Base-by-base conservation (phyloP, 2,888 invertebrate species). In the Exocentrus adspersus region DNA sequence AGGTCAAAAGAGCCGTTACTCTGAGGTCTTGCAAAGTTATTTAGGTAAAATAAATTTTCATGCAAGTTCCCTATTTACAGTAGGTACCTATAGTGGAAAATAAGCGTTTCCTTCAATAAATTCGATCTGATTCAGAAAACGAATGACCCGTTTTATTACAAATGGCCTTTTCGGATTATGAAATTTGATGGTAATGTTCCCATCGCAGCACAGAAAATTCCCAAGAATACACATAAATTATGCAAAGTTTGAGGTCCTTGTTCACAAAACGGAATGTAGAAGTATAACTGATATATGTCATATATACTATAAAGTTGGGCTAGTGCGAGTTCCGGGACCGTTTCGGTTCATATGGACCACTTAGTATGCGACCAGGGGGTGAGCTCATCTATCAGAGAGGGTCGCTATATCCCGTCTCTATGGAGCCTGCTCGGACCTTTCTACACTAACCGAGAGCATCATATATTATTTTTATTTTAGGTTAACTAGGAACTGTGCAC, bases 201-300 rank as follows among this genome's bases (percentile, higher is more conserved):
- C 46, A 28, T 48, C 59, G 28, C 19, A 32, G 12, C 28, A 59
- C 58, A 63, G 53, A 52, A 53, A 62, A 63, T 63, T 52, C 30
- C 52, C 42, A 59, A 59, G 63, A 52, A 58, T 63, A 51, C 45
- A 59, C 63, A 63, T 63, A 63, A 63, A 59, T 63, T 63, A 63
- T 63, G 63, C 41, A 62, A 45, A 62, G 48, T 62, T 42, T 41
- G n/a, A 24, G 42, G 28, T 19, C 63, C 42, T 57, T 62, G 62
- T 53, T 59, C 59, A 50, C 63, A 63, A 48, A 63, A 59, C 63
- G 41, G 63, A 63, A 59, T 54, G 63, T 59, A 54, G 52, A 48
- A 63, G 53, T 63, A 59, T 59, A 63, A 53, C 59, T 63, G 63
- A 63, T 51, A 60, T 43, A 46, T 59, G 52, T 59, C 45, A 43